Percentiles rank a stretch among this genome's conserved stretches.
Conservation (phyloP, 2,888 invertebrate genomes). For the Scotopteryx bipunctaria region DNA sequence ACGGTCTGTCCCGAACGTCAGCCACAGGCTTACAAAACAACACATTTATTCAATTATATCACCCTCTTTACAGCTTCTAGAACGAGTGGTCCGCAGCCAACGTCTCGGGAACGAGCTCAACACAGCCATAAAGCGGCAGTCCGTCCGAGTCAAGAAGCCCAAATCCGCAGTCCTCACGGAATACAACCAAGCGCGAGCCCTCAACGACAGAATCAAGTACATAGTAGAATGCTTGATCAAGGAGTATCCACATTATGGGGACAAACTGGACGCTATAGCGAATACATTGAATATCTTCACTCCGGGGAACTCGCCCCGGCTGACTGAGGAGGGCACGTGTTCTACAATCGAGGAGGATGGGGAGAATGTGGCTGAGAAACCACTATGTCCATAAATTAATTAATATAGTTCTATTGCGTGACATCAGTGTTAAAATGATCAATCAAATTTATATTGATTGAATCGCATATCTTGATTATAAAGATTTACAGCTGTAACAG, state of each 20-base stretch:
- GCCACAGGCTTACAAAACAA: no score
- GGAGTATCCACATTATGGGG: slow-evolving; percentile 85
- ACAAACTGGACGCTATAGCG: slow-evolving; percentile 61
- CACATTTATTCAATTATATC: no score
- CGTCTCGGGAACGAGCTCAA: slow-evolving; percentile 85
- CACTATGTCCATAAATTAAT: slow-evolving; percentile 40
- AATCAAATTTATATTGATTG: no score
- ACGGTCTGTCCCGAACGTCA: no score
- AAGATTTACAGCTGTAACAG: not conserved
- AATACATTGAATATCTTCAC: slow-evolving; percentile 78
- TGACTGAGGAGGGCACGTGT: slow-evolving; percentile 43
- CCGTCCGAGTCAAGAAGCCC: slow-evolving; percentile 62
- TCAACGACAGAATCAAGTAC: slow-evolving; percentile 83
- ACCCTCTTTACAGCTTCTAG: slow-evolving; percentile 80
- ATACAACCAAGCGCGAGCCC: slow-evolving; percentile 80
- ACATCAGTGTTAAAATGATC: not conserved
- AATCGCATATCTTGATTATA: not conserved
- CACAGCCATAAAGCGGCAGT: slow-evolving; percentile 72
- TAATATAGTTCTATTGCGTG: not conserved
- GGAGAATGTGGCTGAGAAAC: slow-evolving; percentile 56
- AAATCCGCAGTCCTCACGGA: slow-evolving; percentile 80
- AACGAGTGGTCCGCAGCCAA: slow-evolving; percentile 87
- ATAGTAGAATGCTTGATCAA: slow-evolving; percentile 82
- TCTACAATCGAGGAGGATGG: slow-evolving; percentile 39
- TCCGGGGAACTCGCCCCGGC: slow-evolving; percentile 55